A percentile compares a stretch with the other conserved stretches of the same genome.
Evolutionary conservation across 2,113 vertebrate genomes (phyloP).

Genomic region (Entomyzon cyanotis): DNA sequence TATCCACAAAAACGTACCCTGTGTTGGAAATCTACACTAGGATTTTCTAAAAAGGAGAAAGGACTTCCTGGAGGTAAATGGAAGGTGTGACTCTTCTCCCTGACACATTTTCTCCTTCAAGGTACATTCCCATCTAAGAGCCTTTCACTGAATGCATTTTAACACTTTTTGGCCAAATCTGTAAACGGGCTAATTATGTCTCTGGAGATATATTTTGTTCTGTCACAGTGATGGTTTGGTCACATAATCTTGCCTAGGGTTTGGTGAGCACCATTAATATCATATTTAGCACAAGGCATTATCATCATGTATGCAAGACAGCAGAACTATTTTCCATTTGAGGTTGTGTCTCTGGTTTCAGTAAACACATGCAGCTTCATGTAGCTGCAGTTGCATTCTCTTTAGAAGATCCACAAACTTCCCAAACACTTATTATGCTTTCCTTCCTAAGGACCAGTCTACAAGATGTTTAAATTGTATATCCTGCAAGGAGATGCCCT

Average conservation of each 20-base stretch:
- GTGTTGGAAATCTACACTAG: background rate
- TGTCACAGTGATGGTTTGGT: background rate
- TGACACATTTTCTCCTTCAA: background rate
- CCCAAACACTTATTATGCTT: background rate
- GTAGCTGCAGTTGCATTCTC: background rate
- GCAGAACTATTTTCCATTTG: background rate
- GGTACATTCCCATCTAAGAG: background rate
- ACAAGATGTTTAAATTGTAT: accelerated
- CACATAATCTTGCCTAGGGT: background rate
- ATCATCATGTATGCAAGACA: background rate
- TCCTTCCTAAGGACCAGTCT: background rate
- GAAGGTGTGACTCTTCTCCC: background rate
- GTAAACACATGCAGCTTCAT: background rate
- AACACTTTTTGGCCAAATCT: background rate
- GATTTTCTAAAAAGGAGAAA: background rate
- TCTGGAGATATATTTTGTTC: background rate
- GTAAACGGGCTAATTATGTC: background rate
- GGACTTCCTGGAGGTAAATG: background rate
- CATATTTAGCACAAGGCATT: background rate
- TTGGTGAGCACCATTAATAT: background rate
- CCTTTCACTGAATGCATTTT: background rate
- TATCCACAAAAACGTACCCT: accelerated
- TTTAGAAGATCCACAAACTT: background rate
- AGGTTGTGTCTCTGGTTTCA: background rate
- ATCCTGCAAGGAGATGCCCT: background rate